Conservation (phyloP, 2,888 invertebrate species). For the Drosophila diplacantha region DNA sequence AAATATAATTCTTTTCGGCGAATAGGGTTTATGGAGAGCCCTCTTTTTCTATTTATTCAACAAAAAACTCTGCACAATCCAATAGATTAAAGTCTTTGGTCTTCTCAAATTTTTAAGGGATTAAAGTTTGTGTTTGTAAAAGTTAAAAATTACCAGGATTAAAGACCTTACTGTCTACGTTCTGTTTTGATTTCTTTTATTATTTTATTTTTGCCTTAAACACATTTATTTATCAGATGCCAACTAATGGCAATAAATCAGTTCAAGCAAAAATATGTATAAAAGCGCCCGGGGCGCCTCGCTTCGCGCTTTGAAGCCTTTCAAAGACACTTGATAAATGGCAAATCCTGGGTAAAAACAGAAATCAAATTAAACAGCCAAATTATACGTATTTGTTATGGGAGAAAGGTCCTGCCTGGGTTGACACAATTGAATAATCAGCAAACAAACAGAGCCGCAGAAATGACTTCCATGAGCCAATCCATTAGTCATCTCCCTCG, state of each 20-base stretch:
- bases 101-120: neutral
- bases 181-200: neutral
- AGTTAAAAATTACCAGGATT: neutral
- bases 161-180: neutral
- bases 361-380: constrained; percentile 40
- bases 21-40: neutral
- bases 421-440: constrained; percentile 44
- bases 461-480: constrained; percentile 48
- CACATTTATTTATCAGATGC: neutral
- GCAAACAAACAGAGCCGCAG: constrained; percentile 36
- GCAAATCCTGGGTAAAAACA: constrained; percentile 16
- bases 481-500: constrained; percentile 61
- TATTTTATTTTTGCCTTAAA: neutral
- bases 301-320: constrained; percentile 3
- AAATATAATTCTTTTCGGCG: neutral
- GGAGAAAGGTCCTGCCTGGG: constrained; percentile 7
- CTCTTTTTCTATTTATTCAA: neutral
- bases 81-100: neutral
- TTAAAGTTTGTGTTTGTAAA: neutral
- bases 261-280: constrained; percentile 1
- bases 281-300: neutral
- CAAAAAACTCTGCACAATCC: neutral
- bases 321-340: constrained; percentile 22
- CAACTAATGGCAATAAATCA: constrained; percentile 26
- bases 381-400: constrained; percentile 36